These are phyloP conservation scores for Melitaea cinxia DNA, from an alignment of 1,140 invertebrate species.

Conservation along the genomic window DNA sequence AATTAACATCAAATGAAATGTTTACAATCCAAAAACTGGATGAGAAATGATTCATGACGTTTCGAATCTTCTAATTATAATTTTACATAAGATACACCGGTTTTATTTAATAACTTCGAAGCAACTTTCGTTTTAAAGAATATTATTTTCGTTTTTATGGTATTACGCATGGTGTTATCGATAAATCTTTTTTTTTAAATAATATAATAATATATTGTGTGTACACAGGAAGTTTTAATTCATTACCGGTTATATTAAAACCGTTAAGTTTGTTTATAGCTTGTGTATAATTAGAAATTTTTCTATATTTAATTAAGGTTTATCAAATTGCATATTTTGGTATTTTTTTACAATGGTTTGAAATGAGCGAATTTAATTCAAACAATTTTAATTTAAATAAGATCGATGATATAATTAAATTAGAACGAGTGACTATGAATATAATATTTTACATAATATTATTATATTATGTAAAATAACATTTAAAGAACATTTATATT, in stretches of 20 bases:
- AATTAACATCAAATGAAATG: conserved; percentile 35
- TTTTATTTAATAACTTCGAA: conserved; percentile 46
- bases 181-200: conserved; percentile 20
- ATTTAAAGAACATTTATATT: too few species aligned
- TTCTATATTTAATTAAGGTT: too few species aligned
- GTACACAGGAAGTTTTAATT: neutral
- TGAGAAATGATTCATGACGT: conserved; percentile 39
- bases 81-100: conserved; percentile 58
- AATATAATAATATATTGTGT: neutral
- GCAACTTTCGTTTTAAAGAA: conserved; percentile 55
- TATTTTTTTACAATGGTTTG: too few species aligned
- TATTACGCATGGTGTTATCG: neutral
- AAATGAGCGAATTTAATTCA: too few species aligned
- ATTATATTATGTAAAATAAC: too few species aligned
- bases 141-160: neutral
- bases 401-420: too few species aligned
- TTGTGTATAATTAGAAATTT: too few species aligned
- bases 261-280: neutral
- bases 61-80: conserved; percentile 52
- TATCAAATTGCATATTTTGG: too few species aligned
- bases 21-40: conserved; percentile 38
- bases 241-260: neutral
- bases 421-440: too few species aligned
- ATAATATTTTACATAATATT: too few species aligned
- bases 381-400: too few species aligned